Evolutionary conservation across 2,113 vertebrate species (phyloP).

Genomic region (Prietella phreatophila): DNA sequence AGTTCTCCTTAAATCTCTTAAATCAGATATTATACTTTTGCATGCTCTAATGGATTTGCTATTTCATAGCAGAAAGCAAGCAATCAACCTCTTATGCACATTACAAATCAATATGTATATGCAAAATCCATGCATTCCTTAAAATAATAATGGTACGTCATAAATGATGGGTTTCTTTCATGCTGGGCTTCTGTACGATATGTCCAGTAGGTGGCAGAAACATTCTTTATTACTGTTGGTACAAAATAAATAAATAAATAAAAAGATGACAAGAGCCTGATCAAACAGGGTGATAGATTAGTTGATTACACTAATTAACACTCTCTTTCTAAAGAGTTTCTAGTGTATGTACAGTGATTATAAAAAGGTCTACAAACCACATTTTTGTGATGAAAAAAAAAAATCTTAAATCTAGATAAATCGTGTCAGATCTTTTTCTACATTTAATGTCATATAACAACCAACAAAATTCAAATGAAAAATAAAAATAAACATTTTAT

Average conservation of each 20-base stretch:
- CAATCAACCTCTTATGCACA: not conserved
- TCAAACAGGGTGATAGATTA: not conserved
- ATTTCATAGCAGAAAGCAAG: not conserved
- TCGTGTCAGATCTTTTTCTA: no score
- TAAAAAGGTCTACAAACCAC: not conserved
- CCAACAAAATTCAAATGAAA: no score
- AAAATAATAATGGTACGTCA: not conserved
- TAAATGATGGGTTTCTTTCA: not conserved
- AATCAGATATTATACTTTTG: not conserved
- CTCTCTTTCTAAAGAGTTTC: not conserved
- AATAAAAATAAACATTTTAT: not conserved
- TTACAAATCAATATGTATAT: not conserved
- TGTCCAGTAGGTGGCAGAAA: slow-evolving; percentile 30
- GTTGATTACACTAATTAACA: not conserved
- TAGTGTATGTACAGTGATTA: not conserved
- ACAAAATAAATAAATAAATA: not conserved
- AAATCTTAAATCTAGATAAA: no score
- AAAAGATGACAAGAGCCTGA: not conserved
- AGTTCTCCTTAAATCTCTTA: not conserved
- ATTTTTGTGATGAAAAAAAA: not conserved
- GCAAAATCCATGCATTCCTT: not conserved
- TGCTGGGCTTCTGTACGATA: not conserved
- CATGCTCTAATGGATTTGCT: not conserved
- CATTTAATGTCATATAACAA: no score
- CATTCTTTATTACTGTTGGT: not conserved